phyloP scores from a whole-genome alignment of 1,140 invertebrate species.

The Orchesella cincta region DNA sequence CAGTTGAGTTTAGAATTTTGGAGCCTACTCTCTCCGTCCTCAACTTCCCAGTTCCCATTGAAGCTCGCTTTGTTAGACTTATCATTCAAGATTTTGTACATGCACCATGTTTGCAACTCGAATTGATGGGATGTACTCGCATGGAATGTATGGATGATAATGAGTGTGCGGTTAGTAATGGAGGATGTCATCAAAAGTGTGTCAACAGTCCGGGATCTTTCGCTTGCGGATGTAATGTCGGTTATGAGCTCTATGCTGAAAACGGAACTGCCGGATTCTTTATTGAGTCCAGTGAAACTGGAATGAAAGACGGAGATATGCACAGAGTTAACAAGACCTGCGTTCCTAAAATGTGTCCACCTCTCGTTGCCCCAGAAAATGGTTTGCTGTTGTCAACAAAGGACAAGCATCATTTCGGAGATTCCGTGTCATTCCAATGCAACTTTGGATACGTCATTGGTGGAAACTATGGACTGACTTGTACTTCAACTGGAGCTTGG shows the following conservation, averaged over 20 bases:
- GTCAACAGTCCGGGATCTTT: slow-evolving; percentile 84
- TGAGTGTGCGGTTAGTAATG: slow-evolving; percentile 85
- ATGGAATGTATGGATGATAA: slow-evolving; percentile 90
- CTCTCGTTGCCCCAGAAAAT: slow-evolving; percentile 79
- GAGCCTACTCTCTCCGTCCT: slow-evolving; percentile 84
- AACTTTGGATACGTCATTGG: slow-evolving; percentile 91
- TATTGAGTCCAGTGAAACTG: slow-evolving; percentile 80
- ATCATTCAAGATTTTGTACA: slow-evolving; percentile 85
- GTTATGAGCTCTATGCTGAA: slow-evolving; percentile 83
- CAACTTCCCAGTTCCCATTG: slow-evolving; percentile 86
- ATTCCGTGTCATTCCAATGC: slow-evolving; percentile 88
- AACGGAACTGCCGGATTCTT: slow-evolving; percentile 90
- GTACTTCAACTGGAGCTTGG: slow-evolving; percentile 88
- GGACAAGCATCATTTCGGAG: slow-evolving; percentile 82
- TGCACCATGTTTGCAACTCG: slow-evolving; percentile 85
- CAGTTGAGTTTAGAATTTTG: slow-evolving; percentile 86
- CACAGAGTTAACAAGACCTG: slow-evolving; percentile 93
- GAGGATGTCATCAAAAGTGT: slow-evolving; percentile 92
- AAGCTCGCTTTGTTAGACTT: slow-evolving; percentile 84
- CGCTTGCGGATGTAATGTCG: slow-evolving; percentile 85
- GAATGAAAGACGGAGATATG: slow-evolving; percentile 80
- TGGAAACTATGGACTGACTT: slow-evolving; percentile 79
- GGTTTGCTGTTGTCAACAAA: slow-evolving; percentile 82
- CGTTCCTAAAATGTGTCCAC: slow-evolving; percentile 87
- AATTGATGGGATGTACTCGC: slow-evolving; percentile 82